phyloP scores from a whole-genome alignment of 2,797 vertebrate genomes.

The Hypotaenidia philippensis region DNA sequence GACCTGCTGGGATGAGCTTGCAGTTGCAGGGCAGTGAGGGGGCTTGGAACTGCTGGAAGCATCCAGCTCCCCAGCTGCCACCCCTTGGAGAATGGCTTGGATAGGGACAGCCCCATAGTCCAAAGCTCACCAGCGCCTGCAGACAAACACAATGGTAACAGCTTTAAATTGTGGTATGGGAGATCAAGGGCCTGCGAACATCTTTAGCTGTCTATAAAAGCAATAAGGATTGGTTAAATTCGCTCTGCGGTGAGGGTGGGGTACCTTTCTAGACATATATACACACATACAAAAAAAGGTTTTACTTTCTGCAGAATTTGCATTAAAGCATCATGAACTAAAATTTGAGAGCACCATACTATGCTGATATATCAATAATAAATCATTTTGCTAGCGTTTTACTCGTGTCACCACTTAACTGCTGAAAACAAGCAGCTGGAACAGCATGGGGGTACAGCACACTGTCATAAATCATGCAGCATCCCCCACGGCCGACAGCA shows the following conservation, averaged over 20 bases:
- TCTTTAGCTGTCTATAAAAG: not conserved
- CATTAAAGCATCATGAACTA: slow-evolving; percentile 10
- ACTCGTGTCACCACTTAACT: not conserved
- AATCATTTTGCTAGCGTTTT: not conserved
- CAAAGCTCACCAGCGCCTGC: not conserved
- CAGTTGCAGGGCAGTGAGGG: accelerated
- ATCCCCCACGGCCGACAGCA: not conserved
- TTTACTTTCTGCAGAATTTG: not conserved
- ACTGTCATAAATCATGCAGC: not conserved
- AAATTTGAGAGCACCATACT: slow-evolving; percentile 47
- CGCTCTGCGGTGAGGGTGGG: accelerated
- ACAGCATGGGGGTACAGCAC: not conserved
- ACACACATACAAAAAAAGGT: too few relatives aligned
- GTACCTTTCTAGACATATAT: not conserved
- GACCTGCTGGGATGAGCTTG: accelerated
- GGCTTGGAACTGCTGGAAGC: not conserved
- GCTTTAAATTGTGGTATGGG: accelerated
- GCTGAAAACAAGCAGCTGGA: slow-evolving; percentile 1
- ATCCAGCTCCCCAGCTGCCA: not conserved
- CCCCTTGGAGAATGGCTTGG: accelerated
- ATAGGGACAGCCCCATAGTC: accelerated
- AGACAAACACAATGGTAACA: accelerated
- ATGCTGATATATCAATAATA: slow-evolving; percentile 16
- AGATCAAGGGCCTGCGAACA: not conserved
- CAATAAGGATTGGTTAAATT: not conserved